Base-by-base conservation (phyloP, 2,888 invertebrate species). In the Hedya salicella region DNA sequence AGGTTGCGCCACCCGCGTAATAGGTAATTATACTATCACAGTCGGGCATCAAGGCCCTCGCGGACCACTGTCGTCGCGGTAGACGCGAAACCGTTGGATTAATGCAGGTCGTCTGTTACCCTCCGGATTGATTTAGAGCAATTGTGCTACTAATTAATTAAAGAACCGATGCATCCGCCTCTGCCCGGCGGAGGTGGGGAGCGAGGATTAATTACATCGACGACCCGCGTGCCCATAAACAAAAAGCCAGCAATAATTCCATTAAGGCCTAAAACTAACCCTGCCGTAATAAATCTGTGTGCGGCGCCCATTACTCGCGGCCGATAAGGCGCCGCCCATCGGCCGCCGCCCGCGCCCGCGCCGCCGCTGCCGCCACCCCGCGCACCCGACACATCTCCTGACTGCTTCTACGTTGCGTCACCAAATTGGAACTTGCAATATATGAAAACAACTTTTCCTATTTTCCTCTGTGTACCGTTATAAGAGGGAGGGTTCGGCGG, bases 221-320 rank as follows among this genome's bases (percentile, higher is more conserved):
- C 40, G 68, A 36, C 56, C 72, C 71, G 73, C 74, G 73, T 68
- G 74, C 65, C 77, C 77, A 81, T 83, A 83, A 83, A 85, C 84
- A 81, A 83, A 75, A 78, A 78, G 75, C 76, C 76, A 78, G 78
- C 79, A 77, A 81, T 86, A 85, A 86, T 86, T 83, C 88, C 88
- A 87, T 88, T 87, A 88, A 82, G 78, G 79, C 79, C 79, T 78
- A 76, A 74, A 80, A 77, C 80, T 80, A 81, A 80, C 82, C 83
- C 83, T 78, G 78, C 79, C 54, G 61, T 54, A 66, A 70, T 86
- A 85, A 85, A 87, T 86, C 86, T 80, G 76, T 73, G 72, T 73
- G 76, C 57, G 66, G 66, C 76, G 77, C 76, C 80, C 78, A 79
- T 79, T 76, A 78, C 75, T 79, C 71, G 79, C 69, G 71, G 75